phyloP scores from a whole-genome alignment of 1,140 invertebrate species.

The Sminthurinus signatus region DNA sequence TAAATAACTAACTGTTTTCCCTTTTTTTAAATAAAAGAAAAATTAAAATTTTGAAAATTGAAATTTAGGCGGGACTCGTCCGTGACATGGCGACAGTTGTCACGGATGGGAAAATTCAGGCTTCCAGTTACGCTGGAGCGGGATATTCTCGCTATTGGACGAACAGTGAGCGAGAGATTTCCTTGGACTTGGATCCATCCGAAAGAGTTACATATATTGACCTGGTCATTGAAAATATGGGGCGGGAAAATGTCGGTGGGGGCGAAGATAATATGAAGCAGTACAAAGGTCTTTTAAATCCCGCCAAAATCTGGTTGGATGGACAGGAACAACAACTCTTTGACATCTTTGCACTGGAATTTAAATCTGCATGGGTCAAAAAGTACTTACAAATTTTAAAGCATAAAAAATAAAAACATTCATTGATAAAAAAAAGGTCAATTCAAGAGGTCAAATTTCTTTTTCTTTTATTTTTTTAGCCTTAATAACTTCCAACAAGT shows the following conservation, averaged over 20 bases:
- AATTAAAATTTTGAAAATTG: background rate
- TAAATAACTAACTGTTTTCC: background rate
- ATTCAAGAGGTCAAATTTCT: background rate
- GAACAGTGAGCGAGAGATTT: slow-evolving; percentile 34
- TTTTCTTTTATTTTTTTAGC: background rate
- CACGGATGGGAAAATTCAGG: slow-evolving; percentile 46
- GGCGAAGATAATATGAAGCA: slow-evolving; percentile 47
- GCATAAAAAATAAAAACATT: too few species aligned
- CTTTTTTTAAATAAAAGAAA: background rate
- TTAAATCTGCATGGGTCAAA: slow-evolving; percentile 41
- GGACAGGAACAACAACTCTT: slow-evolving; percentile 46
- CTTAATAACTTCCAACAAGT: slow-evolving; percentile 8
- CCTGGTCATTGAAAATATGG: slow-evolving; percentile 56
- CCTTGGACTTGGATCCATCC: slow-evolving; percentile 12
- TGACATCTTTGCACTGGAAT: slow-evolving; percentile 51
- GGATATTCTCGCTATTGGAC: slow-evolving; percentile 50
- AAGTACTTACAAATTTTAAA: background rate
- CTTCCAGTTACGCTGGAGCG: slow-evolving; percentile 42
- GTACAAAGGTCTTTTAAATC: slow-evolving; percentile 51
- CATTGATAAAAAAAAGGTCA: too few species aligned
- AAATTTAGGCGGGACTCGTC: slow-evolving; percentile 47
- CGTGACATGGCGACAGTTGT: slow-evolving; percentile 52
- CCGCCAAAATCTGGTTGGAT: slow-evolving; percentile 49
- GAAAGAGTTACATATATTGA: slow-evolving; percentile 46
- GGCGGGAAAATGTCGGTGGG: slow-evolving; percentile 52